Evolutionary conservation across 2,888 invertebrate species (phyloP), one percentile per base, ranked within the genome.

Genomic region (Agrilus mali): DNA sequence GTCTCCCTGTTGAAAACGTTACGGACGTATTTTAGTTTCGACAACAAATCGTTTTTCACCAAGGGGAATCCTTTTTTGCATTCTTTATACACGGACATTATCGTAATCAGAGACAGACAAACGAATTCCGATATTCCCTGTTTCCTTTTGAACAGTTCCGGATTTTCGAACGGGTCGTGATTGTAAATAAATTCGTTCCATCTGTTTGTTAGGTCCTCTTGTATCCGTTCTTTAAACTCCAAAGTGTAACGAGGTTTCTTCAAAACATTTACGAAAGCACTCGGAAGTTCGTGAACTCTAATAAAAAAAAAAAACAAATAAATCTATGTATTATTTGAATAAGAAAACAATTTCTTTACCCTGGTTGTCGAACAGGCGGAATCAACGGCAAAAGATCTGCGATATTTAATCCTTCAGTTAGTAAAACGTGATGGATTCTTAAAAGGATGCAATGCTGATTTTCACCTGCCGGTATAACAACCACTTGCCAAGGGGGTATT

Each of bases 181-280:
- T 80, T 78, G 17, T 79, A 81, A 6, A 85, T 75, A 52, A 86
- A 85, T 55, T 85, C 84, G 57, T 86, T 86, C 86, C 86, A 87
- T 15, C 75, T 70, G 53, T 85, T 85, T 14, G 81, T 76, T 31
- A 83, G 64, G 46, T 77, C 77, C 53, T 82, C 80, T 34, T 75
- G 72, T 12, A 86, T 52, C 50, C 81, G 81, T 33, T 77, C 75
- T 60, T 77, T 77, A 8, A 87, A 66, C 43, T 77, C 72, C 16
- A 79, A 79, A 40, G 82, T 73, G 14, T 79, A 78, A 46, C 74
- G 71, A 0, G 79, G 78, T 15, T 71, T 68, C 10, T 75, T 72
- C 36, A 79, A 71, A 8, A 82, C 70, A 46, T 75, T 67, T 2
- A 69, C 63, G 52, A 69, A 63, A 47, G 68, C 78, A 59, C 71